Conservation (phyloP, 2,113 vertebrate genomes). For the Rousettus leschenaultii region DNA sequence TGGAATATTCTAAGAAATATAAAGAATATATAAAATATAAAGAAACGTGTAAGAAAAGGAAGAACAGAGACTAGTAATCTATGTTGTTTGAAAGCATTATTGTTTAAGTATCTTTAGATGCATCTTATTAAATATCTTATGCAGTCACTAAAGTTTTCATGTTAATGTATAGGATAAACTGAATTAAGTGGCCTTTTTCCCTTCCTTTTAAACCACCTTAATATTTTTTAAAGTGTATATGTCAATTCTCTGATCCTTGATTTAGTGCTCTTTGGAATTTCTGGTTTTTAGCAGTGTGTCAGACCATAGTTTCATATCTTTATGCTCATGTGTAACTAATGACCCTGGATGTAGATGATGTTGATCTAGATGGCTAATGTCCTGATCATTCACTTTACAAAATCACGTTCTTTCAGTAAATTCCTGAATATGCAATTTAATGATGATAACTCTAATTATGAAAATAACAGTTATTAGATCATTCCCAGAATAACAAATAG, state of each 20-base stretch:
- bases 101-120: not conserved
- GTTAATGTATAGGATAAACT: not conserved
- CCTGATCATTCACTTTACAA: not conserved
- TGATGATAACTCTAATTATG: not conserved
- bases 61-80: not conserved
- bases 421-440: not conserved
- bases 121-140: not conserved
- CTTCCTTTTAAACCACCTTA: not conserved
- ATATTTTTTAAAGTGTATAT: not conserved
- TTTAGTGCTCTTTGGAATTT: conserved; percentile 20
- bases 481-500: not conserved
- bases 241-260: not conserved
- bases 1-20: not conserved
- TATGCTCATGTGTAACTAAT: not conserved
- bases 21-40: too few relatives aligned
- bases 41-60: not conserved
- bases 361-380: not conserved
- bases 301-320: not conserved
- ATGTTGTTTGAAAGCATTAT: not conserved
- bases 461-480: not conserved
- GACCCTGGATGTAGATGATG: not conserved
- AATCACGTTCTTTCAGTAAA: not conserved
- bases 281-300: not conserved
- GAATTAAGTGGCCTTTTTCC: not conserved
- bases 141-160: not conserved